These are phyloP conservation scores for Schlechtendalia chinensis DNA, from an alignment of 1,140 invertebrate species.

Conservation along the genomic window DNA sequence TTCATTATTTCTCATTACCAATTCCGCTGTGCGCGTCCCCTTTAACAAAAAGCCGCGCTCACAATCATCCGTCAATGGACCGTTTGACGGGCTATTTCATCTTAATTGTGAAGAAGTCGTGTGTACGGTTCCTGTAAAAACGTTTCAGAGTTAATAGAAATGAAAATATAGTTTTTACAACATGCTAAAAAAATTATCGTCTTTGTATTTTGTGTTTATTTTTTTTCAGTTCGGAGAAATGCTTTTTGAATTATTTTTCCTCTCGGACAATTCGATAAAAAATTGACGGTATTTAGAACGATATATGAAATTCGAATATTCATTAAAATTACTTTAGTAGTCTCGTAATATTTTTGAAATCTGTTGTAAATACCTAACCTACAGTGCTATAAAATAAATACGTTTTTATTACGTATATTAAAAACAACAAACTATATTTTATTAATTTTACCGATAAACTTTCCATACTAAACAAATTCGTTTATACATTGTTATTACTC, in stretches of 20 bases:
- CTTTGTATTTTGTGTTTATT: no score
- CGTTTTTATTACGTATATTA: neutral
- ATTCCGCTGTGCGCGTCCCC: conserved; percentile 6
- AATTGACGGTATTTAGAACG: no score
- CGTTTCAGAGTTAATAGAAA: neutral
- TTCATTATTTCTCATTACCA: conserved; percentile 47
- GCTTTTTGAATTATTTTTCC: no score
- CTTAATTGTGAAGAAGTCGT: conserved; percentile 28
- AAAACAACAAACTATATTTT: no score
- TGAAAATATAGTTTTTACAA: neutral
- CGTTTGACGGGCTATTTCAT: conserved; percentile 21
- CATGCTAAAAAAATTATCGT: no score
- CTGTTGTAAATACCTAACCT: neutral
- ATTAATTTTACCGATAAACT: no score
- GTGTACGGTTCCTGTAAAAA: neutral
- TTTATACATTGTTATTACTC: no score
- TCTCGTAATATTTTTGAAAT: neutral
- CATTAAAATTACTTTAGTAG: neutral
- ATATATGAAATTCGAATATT: neutral
- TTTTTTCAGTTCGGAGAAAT: no score
- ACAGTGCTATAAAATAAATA: neutral
- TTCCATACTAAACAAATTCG: no score
- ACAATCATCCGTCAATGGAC: conserved; percentile 20
- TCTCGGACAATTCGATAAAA: no score
- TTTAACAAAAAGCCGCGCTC: conserved; percentile 15